These are phyloP conservation scores for Delphinapterus leucas DNA, from an alignment of 2,113 vertebrate species.

Conservation along the genomic window DNA sequence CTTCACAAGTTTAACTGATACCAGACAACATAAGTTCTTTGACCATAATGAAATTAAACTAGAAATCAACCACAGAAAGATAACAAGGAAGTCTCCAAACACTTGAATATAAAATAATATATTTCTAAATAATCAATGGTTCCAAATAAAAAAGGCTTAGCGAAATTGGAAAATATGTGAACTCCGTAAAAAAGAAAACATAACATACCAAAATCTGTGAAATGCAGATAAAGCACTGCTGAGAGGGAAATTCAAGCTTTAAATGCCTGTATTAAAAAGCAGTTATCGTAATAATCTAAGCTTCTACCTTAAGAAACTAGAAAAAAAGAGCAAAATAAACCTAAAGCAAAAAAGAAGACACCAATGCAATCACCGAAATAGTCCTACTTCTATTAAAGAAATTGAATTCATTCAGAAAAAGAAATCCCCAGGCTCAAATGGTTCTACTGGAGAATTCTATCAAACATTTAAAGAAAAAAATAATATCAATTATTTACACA, in stretches of 20 bases:
- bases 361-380: not conserved
- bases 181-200: not conserved
- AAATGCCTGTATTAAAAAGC: not conserved
- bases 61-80: not conserved
- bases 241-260: not conserved
- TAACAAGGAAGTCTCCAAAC: not conserved
- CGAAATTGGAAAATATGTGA: conserved; percentile 4
- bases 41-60: not conserved
- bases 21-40: not conserved
- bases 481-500: not conserved
- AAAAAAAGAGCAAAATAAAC: not conserved
- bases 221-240: not conserved
- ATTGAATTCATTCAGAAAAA: not conserved
- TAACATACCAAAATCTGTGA: not conserved
- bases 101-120: not conserved
- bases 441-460: not conserved
- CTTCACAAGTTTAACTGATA: not conserved
- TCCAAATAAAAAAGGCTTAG: not conserved
- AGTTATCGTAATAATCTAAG: not conserved
- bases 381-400: not conserved
- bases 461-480: not conserved
- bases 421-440: not conserved
- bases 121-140: not conserved
- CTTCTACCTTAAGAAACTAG: not conserved
- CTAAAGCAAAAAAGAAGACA: conserved; percentile 5